Evolutionary conservation across 2,797 vertebrate species (phyloP).

Genomic region (Hydrolagus colliei): DNA sequence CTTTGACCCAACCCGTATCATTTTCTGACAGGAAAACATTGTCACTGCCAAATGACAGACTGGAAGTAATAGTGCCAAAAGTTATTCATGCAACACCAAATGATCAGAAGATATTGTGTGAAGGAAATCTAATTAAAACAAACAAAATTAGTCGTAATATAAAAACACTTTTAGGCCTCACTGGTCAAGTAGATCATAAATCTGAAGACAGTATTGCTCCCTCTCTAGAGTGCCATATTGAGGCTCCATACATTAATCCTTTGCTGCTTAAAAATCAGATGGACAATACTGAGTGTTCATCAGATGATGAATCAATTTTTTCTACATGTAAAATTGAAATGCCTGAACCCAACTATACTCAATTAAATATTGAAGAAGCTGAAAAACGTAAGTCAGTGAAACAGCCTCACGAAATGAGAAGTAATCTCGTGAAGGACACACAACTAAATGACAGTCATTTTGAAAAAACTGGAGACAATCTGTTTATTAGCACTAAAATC

Average conservation of each 20-base stretch:
- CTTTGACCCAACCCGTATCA: slow-evolving; percentile 37
- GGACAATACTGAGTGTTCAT: slow-evolving; percentile 61
- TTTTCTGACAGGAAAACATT: slow-evolving; percentile 39
- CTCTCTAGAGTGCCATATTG: slow-evolving; percentile 53
- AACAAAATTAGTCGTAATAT: not conserved
- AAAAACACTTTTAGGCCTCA: not conserved
- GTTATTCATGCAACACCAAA: slow-evolving; percentile 41
- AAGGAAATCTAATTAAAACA: slow-evolving; percentile 3
- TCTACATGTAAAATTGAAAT: slow-evolving; percentile 41
- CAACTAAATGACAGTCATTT: slow-evolving; percentile 13
- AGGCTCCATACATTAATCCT: slow-evolving; percentile 71
- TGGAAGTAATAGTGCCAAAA: slow-evolving; percentile 34
- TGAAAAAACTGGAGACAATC: slow-evolving; percentile 1
- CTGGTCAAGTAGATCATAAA: slow-evolving; percentile 33
- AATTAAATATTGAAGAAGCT: slow-evolving; percentile 66
- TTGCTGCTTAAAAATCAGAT: slow-evolving; percentile 61
- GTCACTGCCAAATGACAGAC: slow-evolving; percentile 39
- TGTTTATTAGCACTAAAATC: not conserved
- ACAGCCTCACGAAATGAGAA: not conserved
- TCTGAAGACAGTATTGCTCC: slow-evolving; percentile 54
- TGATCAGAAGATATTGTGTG: slow-evolving; percentile 42
- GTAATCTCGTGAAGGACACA: not conserved
- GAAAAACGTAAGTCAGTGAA: slow-evolving; percentile 22
- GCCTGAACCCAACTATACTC: slow-evolving; percentile 67
- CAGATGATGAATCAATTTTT: slow-evolving; percentile 50